Percentiles rank a stretch among this genome's conserved stretches.
Evolutionary conservation across 2,888 invertebrate genomes (phyloP).

Genomic region (Rhagium mordax): DNA sequence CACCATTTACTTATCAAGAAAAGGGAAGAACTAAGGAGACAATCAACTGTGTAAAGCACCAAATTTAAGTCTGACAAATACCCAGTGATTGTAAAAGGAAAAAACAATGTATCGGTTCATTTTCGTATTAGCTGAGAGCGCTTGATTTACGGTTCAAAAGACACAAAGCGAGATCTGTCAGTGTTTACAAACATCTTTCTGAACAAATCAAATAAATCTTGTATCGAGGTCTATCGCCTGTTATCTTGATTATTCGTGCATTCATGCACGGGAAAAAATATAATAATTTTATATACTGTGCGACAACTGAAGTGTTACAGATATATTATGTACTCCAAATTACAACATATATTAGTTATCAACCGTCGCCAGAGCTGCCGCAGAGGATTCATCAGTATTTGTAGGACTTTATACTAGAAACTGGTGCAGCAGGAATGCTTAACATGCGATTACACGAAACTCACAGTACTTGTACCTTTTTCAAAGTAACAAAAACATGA

Average conservation of each 20-base stretch:
- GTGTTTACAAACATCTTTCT: background rate
- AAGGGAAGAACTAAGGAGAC: background rate
- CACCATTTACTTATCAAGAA: background rate
- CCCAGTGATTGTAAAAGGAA: background rate
- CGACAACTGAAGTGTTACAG: background rate
- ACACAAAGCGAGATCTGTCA: background rate
- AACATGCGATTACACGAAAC: too few relatives aligned
- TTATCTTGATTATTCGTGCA: background rate
- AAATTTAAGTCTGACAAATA: background rate
- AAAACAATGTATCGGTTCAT: background rate
- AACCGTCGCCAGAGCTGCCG: too few relatives aligned
- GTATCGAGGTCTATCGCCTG: background rate
- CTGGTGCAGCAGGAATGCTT: too few relatives aligned
- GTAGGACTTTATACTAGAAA: too few relatives aligned
- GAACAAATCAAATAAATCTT: background rate
- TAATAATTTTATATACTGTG: background rate
- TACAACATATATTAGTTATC: too few relatives aligned
- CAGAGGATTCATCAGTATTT: too few relatives aligned
- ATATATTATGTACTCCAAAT: too few relatives aligned
- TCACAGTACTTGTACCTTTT: too few relatives aligned
- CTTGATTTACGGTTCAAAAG: background rate
- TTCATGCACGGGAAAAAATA: background rate
- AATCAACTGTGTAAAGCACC: background rate
- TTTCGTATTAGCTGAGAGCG: background rate
- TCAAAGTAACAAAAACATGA: too few relatives aligned